These are phyloP conservation scores for Spinibarbus caldwelli DNA, from an alignment of 2,797 vertebrate genomes.

Conservation along the genomic window DNA sequence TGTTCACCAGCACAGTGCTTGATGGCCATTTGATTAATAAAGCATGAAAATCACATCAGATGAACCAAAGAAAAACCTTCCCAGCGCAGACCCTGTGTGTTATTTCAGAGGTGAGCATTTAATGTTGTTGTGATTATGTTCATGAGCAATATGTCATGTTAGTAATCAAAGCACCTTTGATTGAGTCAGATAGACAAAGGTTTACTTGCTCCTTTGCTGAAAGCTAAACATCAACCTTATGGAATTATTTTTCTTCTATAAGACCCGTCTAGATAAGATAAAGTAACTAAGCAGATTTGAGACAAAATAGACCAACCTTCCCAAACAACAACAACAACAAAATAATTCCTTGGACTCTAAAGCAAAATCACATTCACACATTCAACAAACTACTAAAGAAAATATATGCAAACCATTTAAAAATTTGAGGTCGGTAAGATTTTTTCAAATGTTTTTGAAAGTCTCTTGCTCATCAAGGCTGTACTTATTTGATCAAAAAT, in stretches of 20 bases:
- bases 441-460: too few relatives aligned
- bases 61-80: not conserved
- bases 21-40: slow-evolving; percentile 40
- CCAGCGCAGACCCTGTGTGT: not conserved
- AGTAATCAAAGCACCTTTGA: not conserved
- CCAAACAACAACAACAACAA: not conserved
- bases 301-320: not conserved
- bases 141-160: not conserved
- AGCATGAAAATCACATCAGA: slow-evolving; percentile 10
- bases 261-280: not conserved
- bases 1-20: slow-evolving; percentile 35
- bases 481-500: not conserved
- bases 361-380: not conserved
- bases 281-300: not conserved
- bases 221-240: not conserved
- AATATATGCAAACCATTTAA: not conserved
- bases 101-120: slow-evolving; percentile 1
- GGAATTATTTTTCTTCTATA: not conserved
- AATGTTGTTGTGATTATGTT: not conserved
- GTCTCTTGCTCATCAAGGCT: not conserved
- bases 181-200: not conserved
- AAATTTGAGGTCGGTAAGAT: not conserved
- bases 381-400: not conserved
- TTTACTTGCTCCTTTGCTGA: not conserved
- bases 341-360: not conserved